Evolutionary conservation across 2,113 vertebrate species (phyloP), one percentile per base, ranked within the genome.

Genomic region (Hydrolagus affinis): DNA sequence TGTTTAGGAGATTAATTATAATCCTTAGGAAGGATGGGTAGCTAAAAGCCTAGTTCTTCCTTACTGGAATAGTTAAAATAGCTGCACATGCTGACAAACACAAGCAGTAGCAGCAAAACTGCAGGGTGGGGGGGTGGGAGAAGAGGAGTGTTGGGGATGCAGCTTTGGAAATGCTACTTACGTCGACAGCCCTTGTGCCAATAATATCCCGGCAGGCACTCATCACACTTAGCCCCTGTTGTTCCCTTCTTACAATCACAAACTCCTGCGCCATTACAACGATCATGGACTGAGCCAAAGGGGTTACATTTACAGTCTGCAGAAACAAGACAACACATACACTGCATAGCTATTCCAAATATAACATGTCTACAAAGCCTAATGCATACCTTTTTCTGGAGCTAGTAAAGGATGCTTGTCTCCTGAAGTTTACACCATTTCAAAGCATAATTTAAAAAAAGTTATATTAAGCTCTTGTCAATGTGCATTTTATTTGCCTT

Each of bases 251-350:
- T 99, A 97, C 97, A 99, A 94, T 95, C 95, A 98, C 97, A 99
- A 95, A 95, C 95, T 96, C 97, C 97, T 93, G 95, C 98, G 95
- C 93, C 96, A 97, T 98, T 98, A 97, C 97, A 99, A 94, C 94
- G 96, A 92, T 94, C 95, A 94, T 92, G 96, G 94, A 96, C 93
- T 93, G 97, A 98, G 93, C 97, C 97, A 95, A 93, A 93, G 92
- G 95, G 95, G 94, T 97, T 96, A 98, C 97, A 99, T 94, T 96
- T 96, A 97, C 97, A 99, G 90, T 97, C 97, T 99, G 97, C 89
- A 96, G 95, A 96, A 95, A 98, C 94, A 96, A 96, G 95, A 97
- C 90, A 93, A 94, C 94, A 97, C 91, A 96, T 89, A 95, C 44
- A 91, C 89, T 77, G 56, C 56, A 77, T n/a, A 57, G 74, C 17